phyloP scores from a whole-genome alignment of 1,140 invertebrate species.

The Drosophila quadrilineata region DNA sequence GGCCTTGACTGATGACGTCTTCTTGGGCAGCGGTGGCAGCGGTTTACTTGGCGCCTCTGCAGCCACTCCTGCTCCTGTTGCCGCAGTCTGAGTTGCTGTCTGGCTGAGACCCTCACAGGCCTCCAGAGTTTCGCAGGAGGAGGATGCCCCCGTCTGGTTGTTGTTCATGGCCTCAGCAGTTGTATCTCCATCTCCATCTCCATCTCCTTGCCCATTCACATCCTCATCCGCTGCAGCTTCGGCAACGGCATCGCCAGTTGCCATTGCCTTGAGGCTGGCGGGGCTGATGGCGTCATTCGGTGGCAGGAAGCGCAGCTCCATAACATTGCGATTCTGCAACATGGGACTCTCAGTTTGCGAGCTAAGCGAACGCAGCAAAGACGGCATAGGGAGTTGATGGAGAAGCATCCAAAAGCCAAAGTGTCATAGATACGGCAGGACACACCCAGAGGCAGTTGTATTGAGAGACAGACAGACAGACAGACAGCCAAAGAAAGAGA shows the following conservation, averaged over 20 bases:
- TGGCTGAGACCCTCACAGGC: constrained; percentile 62
- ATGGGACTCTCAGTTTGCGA: constrained; percentile 62
- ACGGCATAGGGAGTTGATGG: too few relatives aligned
- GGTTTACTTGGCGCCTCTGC: constrained; percentile 64
- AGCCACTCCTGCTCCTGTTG: constrained; percentile 3
- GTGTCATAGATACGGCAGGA: background rate
- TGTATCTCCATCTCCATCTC: constrained; percentile 5
- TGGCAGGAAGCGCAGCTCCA: constrained; percentile 80
- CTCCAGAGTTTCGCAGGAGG: constrained; percentile 75
- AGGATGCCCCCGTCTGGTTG: constrained; percentile 48
- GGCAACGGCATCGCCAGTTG: background rate
- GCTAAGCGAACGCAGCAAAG: constrained; percentile 36
- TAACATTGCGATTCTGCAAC: constrained; percentile 81
- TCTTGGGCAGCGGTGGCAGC: constrained; percentile 62
- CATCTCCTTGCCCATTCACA: constrained; percentile 10
- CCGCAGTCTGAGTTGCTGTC: background rate
- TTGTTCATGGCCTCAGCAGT: too few relatives aligned
- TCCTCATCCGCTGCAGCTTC: background rate
- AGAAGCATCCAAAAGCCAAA: background rate
- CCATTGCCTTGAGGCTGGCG: background rate
- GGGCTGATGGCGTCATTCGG: constrained; percentile 17
- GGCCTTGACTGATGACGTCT: constrained; percentile 30
- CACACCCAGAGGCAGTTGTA: background rate
- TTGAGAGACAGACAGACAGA: constrained; percentile 1
- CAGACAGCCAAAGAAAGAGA: background rate